Conservation (phyloP, 2,113 vertebrate genomes). For the Pandion haliaetus region DNA sequence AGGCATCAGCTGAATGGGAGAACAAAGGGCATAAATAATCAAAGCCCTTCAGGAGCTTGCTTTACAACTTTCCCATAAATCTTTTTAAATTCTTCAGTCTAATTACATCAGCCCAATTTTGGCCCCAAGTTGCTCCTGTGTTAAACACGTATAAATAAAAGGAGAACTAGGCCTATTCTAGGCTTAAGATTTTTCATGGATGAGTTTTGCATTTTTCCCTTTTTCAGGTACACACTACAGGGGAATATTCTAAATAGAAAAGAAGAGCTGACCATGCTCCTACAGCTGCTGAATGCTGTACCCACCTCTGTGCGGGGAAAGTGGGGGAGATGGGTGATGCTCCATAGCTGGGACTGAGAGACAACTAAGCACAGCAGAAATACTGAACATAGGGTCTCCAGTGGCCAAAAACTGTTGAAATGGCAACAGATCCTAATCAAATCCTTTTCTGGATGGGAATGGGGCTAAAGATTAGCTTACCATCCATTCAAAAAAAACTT, state of each 20-base stretch:
- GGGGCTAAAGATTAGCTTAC: not conserved
- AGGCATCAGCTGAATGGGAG: not conserved
- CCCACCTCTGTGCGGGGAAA: not conserved
- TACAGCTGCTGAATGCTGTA: not conserved
- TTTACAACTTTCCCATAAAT: not conserved
- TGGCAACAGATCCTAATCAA: not conserved
- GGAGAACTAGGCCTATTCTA: not conserved
- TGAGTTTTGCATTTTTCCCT: not conserved
- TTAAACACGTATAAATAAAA: not conserved
- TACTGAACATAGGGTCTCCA: not conserved
- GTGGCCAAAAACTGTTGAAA: not conserved
- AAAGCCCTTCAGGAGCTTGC: not conserved
- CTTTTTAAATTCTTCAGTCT: not conserved
- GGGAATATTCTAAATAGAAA: not conserved
- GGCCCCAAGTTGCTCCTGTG: not conserved
- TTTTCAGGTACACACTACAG: not conserved
- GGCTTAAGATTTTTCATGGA: not conserved
- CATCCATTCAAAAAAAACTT: not conserved
- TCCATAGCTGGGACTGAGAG: not conserved
- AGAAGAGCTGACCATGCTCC: not conserved
- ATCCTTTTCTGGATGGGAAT: not conserved
- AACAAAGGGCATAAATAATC: conserved; percentile 37
- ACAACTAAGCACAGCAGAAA: not conserved
- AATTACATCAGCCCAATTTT: not conserved
- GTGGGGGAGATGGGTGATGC: not conserved